Percentiles rank a stretch among this genome's conserved stretches.
Evolutionary conservation across 2,888 invertebrate genomes (phyloP).

Genomic region (Pseudoips prasinana): DNA sequence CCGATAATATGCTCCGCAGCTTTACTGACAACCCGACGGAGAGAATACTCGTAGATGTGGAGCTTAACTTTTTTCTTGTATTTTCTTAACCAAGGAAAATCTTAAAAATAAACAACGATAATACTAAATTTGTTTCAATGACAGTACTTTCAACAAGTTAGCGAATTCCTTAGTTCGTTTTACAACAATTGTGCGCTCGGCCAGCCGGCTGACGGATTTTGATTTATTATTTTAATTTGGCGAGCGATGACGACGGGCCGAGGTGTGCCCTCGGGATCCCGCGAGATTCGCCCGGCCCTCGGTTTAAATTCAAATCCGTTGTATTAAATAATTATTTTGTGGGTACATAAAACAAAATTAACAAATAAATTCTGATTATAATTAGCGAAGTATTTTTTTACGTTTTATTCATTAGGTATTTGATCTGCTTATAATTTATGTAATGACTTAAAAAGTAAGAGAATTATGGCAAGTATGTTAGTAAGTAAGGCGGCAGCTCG

Average conservation of each 20-base stretch:
- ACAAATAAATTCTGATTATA: slow-evolving; percentile 32
- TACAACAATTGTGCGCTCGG: slow-evolving; percentile 37
- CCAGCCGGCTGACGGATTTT: slow-evolving; percentile 64
- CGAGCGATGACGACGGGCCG: slow-evolving; percentile 62
- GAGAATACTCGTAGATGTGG: too few species aligned
- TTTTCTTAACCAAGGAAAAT: slow-evolving; percentile 1
- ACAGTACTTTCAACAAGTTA: slow-evolving; percentile 37
- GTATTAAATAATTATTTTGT: slow-evolving; percentile 63
- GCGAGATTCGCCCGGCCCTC: slow-evolving; percentile 51
- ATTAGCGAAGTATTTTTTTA: slow-evolving; percentile 20
- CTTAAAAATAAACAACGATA: slow-evolving; percentile 26
- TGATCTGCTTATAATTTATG: too few species aligned
- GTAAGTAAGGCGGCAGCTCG: too few species aligned
- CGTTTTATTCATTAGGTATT: slow-evolving; percentile 11
- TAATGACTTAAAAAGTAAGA: too few species aligned
- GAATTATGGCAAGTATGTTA: too few species aligned
- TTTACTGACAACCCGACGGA: too few species aligned
- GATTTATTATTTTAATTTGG: slow-evolving; percentile 80
- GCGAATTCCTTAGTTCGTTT: slow-evolving; percentile 36
- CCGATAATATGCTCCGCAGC: too few species aligned
- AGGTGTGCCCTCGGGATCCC: slow-evolving; percentile 55
- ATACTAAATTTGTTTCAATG: slow-evolving; percentile 28
- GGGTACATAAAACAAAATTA: slow-evolving; percentile 47
- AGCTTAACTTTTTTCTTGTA: too few species aligned
- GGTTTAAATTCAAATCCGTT: slow-evolving; percentile 63